Evolutionary conservation across 2,113 vertebrate species (phyloP).

Genomic region (Trematocara marginatum): DNA sequence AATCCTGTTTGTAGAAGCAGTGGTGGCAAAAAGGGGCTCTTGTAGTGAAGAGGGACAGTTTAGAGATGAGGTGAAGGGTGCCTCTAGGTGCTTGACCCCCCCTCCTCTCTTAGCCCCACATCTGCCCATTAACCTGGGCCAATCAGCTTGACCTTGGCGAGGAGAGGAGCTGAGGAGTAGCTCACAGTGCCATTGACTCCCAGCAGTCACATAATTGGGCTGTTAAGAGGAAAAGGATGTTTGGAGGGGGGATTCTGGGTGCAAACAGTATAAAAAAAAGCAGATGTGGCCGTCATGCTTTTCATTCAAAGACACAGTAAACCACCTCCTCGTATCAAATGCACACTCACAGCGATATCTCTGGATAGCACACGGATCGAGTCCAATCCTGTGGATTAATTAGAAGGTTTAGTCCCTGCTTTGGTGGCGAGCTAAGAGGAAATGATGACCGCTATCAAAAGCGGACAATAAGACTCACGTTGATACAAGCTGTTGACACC

Average conservation of each 20-base stretch:
- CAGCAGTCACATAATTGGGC: slow-evolving; percentile 73
- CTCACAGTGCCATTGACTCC: slow-evolving; percentile 61
- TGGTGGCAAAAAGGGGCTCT: slow-evolving; percentile 62
- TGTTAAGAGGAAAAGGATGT: slow-evolving; percentile 52
- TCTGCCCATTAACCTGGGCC: slow-evolving; percentile 75
- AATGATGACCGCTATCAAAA: background rate
- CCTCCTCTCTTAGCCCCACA: slow-evolving; percentile 61
- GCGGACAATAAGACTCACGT: background rate
- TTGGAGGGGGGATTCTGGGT: background rate
- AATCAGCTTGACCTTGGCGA: slow-evolving; percentile 76
- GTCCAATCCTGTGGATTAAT: background rate
- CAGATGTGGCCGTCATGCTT: background rate
- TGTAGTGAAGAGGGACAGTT: slow-evolving; percentile 70
- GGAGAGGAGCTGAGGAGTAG: slow-evolving; percentile 61
- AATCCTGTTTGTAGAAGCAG: slow-evolving; percentile 65
- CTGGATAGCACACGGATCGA: background rate
- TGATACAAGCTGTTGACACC: background rate
- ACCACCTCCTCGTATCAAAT: background rate
- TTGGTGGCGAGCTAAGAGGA: background rate
- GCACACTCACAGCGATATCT: background rate
- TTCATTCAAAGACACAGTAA: background rate
- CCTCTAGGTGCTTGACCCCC: slow-evolving; percentile 70
- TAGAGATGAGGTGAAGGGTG: slow-evolving; percentile 67
- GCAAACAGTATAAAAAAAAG: slow-evolving; percentile 4
- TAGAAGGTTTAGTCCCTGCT: background rate